Conservation (phyloP, 2,797 vertebrate species). For the Stomatorhinus walkeri region DNA sequence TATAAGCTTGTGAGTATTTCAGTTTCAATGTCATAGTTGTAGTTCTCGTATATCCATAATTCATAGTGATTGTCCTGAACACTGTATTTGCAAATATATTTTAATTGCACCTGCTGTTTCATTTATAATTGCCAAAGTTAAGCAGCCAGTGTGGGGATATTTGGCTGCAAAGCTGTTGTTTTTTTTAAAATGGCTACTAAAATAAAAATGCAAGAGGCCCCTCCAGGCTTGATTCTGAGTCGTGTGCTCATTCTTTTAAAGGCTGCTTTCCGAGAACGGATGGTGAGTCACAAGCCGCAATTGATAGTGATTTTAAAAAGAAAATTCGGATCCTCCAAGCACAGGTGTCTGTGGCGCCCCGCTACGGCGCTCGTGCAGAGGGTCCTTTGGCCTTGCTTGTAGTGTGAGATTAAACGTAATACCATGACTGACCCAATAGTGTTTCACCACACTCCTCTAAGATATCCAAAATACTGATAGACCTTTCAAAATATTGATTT, state of each 20-base stretch:
- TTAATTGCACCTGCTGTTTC: neutral
- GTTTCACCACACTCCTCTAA: constrained; percentile 22
- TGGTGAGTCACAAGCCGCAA: neutral
- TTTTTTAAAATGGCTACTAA: neutral
- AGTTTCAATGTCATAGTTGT: neutral
- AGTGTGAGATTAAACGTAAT: constrained; percentile 40
- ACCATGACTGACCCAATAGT: constrained; percentile 31
- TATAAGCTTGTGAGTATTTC: neutral
- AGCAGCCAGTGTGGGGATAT: neutral
- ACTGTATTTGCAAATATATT: neutral
- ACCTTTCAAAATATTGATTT: constrained; percentile 44
- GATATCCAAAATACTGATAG: constrained; percentile 30
- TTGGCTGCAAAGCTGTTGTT: neutral
- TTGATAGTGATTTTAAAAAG: constrained; percentile 1
- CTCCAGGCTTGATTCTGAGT: neutral
- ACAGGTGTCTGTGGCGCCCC: neutral
- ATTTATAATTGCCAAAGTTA: neutral
- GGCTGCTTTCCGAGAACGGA: neutral
- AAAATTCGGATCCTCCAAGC: neutral
- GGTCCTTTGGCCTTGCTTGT: constrained; percentile 10
- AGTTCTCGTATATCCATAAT: neutral
- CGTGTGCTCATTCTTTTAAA: neutral
- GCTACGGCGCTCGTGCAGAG: neutral
- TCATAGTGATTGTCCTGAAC: neutral
- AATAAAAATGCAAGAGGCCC: too few relatives aligned